Conservation (phyloP, 2,113 vertebrate genomes). For the Eclectus roratus region DNA sequence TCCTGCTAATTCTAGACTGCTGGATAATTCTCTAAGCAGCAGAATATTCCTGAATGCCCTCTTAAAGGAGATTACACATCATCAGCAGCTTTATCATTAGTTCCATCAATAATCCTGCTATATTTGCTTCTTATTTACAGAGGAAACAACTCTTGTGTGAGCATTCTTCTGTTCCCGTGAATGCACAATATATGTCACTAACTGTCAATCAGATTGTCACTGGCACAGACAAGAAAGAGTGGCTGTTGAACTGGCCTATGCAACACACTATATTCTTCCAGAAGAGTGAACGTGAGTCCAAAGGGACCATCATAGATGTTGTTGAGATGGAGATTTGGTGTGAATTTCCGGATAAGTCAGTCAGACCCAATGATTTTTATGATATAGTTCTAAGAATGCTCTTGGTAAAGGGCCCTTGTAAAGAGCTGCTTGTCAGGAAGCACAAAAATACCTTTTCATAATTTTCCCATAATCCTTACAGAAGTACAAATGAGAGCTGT, state of each 20-base stretch:
- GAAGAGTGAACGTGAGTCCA: background rate
- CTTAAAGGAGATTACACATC: background rate
- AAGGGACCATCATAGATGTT: background rate
- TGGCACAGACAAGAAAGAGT: background rate
- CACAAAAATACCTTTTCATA: background rate
- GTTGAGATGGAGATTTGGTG: background rate
- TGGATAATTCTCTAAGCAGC: slow-evolving; percentile 12
- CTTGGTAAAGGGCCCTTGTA: background rate
- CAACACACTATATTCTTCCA: background rate
- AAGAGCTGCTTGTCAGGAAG: background rate
- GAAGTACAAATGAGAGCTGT: background rate
- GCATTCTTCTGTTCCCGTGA: background rate
- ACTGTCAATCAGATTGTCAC: slow-evolving; percentile 16
- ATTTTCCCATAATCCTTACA: background rate
- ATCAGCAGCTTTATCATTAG: slow-evolving; percentile 14
- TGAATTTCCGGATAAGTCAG: background rate
- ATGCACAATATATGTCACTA: background rate
- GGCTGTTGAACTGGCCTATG: background rate
- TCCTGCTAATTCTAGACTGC: slow-evolving; percentile 11
- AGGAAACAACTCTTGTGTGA: background rate
- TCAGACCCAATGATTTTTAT: background rate
- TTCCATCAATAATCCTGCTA: slow-evolving; percentile 25
- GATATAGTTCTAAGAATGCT: background rate
- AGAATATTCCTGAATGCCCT: background rate
- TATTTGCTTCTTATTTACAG: background rate